Conservation (phyloP, 2,888 invertebrate species). For the Ochropleura leucogaster region DNA sequence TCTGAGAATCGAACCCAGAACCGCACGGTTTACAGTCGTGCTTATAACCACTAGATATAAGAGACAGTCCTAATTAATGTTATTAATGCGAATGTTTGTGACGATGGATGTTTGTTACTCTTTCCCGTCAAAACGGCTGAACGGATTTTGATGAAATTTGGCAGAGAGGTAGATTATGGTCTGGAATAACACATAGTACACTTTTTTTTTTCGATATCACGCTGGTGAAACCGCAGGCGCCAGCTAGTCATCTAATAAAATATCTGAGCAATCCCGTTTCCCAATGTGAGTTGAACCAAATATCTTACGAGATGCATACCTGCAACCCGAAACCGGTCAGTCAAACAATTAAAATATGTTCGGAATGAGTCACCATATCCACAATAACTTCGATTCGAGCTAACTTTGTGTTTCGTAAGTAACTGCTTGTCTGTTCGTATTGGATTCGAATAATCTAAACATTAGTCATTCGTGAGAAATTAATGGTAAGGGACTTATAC, state of each 20-base stretch:
- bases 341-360: slow-evolving; percentile 67
- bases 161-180: too few relatives aligned
- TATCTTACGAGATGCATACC: slow-evolving; percentile 51
- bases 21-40: too few relatives aligned
- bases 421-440: slow-evolving; percentile 46
- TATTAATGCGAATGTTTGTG: too few relatives aligned
- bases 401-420: slow-evolving; percentile 58
- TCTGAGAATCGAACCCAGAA: too few relatives aligned
- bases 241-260: neutral
- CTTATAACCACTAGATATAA: too few relatives aligned
- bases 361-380: slow-evolving; percentile 64
- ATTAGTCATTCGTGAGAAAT: slow-evolving; percentile 55
- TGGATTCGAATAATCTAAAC: slow-evolving; percentile 43
- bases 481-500: slow-evolving; percentile 9
- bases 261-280: slow-evolving; percentile 7
- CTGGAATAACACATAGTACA: too few relatives aligned
- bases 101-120: too few relatives aligned
- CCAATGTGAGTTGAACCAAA: slow-evolving; percentile 34
- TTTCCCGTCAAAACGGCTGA: too few relatives aligned
- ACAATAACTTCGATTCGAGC: slow-evolving; percentile 48
- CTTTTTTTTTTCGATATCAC: too few relatives aligned
- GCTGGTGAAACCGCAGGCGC: too few relatives aligned
- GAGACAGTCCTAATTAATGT: too few relatives aligned
- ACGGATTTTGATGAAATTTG: too few relatives aligned
- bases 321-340: slow-evolving; percentile 51